Base-by-base conservation (phyloP, 2,113 vertebrate genomes). In the Mirza zaza region DNA sequence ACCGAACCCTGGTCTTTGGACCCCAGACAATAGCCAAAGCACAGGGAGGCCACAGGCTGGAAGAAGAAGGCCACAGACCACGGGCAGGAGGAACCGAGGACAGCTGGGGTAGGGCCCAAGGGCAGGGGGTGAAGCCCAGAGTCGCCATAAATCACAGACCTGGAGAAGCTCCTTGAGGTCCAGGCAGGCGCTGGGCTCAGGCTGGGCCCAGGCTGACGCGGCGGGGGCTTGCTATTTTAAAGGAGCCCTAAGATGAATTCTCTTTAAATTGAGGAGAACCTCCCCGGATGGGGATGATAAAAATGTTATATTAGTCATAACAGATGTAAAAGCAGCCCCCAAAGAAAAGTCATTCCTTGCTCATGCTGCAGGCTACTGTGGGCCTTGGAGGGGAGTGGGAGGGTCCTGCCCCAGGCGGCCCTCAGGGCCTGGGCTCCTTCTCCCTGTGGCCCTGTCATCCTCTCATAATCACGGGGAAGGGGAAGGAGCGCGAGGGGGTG, bases 41-140 rank as follows among this genome's bases (percentile, higher is more conserved):
- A 32, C 65, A 48, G 4, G 23, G 48, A 32, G 59, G 36, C 21
- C 8, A 0, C 3, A 10, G 82, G 27, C 45, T 50, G 52, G 57
- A 67, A 27, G 14, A 4, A 45, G 75, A 45, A 10, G 45, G 57
- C 71, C 25, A 11, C 10, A 50, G 21, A 34, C 67, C 14, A 39
- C 34, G n/a, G 63, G 17, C 6, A 0, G 0, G 0, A 18, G 8
- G n/a, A 57, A 18, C 13, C 0, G 42, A 17, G 36, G 57, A 4
- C 50, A n/a, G 57, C 14, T 4, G 52, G 50, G 34, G 32, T 1
- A 0, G 23, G 36, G 20, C 14, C 45, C 2, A 5, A 25, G 76
- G 70, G 14, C 2, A 5, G 45, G 70, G 18, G 32, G 8, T 5
- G 6, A 36, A 10, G 52, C 75, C 73, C 67, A 36, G 42, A 48